Percentiles rank a stretch among this genome's conserved stretches.
phyloP scores from a whole-genome alignment of 1,140 invertebrate species.

The Probaryconus sp. region DNA sequence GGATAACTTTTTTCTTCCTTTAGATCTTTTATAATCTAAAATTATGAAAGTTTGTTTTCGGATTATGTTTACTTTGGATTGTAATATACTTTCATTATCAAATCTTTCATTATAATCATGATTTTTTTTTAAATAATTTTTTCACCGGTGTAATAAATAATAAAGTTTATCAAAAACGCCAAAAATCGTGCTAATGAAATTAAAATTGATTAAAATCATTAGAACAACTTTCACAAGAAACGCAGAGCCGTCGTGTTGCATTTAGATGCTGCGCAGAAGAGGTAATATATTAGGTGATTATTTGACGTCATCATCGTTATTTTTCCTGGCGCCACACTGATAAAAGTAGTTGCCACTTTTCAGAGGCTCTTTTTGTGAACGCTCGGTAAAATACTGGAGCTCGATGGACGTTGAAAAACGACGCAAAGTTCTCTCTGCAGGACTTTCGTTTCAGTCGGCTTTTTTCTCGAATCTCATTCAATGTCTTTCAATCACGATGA shows the following conservation, averaged over 20 bases:
- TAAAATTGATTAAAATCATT: constrained; percentile 20
- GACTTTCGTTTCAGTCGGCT: constrained; percentile 56
- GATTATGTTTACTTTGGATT: no score
- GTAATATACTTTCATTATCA: no score
- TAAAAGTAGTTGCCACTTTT: constrained; percentile 65
- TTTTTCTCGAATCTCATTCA: constrained; percentile 69
- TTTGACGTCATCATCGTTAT: constrained; percentile 65
- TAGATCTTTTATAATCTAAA: no score
- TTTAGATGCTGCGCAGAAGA: constrained; percentile 38
- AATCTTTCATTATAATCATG: no score
- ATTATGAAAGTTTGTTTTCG: no score
- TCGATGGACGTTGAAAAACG: constrained; percentile 65
- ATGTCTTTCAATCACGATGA: constrained; percentile 72
- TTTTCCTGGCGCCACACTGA: constrained; percentile 59
- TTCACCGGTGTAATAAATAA: no score
- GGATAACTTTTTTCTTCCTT: no score
- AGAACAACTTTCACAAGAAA: background rate
- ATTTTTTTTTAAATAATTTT: no score
- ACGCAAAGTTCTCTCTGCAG: constrained; percentile 57
- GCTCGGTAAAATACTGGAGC: constrained; percentile 58
- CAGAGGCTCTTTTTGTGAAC: constrained; percentile 61
- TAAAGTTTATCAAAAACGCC: no score
- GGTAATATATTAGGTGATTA: constrained; percentile 63
- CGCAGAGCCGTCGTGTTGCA: constrained; percentile 10
- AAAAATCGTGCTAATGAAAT: no score